A percentile compares a stretch with the other conserved stretches of the same genome.
These are phyloP conservation scores for Eupristina koningsbergeri DNA, from an alignment of 1,140 invertebrate genomes.

Conservation along the genomic window DNA sequence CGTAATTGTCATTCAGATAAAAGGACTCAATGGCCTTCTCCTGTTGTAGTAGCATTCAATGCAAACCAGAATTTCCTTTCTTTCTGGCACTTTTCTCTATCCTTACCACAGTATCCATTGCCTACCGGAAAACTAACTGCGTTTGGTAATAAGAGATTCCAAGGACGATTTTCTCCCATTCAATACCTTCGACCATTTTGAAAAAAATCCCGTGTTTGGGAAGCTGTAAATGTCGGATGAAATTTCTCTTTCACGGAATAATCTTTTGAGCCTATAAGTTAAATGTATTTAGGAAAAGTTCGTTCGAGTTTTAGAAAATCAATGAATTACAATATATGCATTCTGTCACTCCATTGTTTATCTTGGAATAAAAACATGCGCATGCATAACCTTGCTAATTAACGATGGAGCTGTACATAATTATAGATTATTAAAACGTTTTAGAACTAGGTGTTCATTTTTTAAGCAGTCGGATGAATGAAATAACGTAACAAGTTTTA, in stretches of 20 bases:
- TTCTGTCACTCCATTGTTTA: background rate
- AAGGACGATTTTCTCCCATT: background rate
- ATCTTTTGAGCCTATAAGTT: background rate
- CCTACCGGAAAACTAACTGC: background rate
- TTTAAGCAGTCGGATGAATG: no score
- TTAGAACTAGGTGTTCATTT: background rate
- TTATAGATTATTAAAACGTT: background rate
- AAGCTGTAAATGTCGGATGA: background rate
- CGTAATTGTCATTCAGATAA: constrained; percentile 18
- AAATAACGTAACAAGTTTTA: no score
- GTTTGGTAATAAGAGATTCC: constrained; percentile 2
- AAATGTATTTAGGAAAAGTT: background rate
- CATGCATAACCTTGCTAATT: background rate
- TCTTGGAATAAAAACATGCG: background rate
- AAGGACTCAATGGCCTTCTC: background rate
- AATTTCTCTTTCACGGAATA: constrained; percentile 14
- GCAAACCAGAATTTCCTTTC: constrained; percentile 11
- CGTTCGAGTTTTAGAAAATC: no score
- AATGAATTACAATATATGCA: no score
- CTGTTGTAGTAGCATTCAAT: background rate
- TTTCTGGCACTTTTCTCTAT: constrained; percentile 22
- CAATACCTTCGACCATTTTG: background rate
- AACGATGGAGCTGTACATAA: background rate
- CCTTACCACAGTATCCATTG: background rate
- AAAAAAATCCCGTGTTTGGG: background rate